Evolutionary conservation across 2,113 vertebrate species (phyloP), one percentile per base, ranked within the genome.

Genomic region (Oryzias javanicus): DNA sequence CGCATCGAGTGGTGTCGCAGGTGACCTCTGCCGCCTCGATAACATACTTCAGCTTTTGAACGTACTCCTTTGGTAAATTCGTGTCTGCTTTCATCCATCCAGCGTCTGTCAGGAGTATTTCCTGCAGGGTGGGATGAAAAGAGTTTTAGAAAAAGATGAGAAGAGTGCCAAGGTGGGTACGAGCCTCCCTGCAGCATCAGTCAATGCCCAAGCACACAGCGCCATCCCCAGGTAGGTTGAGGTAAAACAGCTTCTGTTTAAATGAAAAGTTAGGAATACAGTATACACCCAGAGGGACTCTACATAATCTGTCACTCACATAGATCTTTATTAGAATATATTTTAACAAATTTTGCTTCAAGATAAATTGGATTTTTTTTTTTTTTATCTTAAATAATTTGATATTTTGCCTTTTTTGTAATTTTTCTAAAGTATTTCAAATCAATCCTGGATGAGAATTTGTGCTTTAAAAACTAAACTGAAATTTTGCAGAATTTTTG

Each of bases 1-100:
- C 96, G 97, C 59, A 99, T 99, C 76, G 96, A 99, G 62, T 99
- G 97, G 97, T 99, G 97, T 77, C 95, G 95, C 89, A 98, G 97
- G 97, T 99, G 90, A 69, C 57, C 2, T 19, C 3, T 1, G n/a
- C 0, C 44, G 7, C 14, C 17, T 17, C 17, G 5, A 1, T 16
- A 18, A 4, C 22, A 7, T 47, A n/a, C 17, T 2, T 47, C 14
- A 54, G 0, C n/a, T 40, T 35, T n/a, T 19, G 17, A 58, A 2
- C 25, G 42, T 35, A 69, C 60, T 60, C 1, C 17, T 24, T 48
- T 27, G 49, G 22, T 20, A 27, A 18, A 67, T 6, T 41, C 47
- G 60, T 42, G 12, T 48, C 52, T 66, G 47, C 60, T 67, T 81
- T 63, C 58, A 54, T 50, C 57, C 82, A 10, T 82, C 2, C 88